Evolutionary conservation across 53 echinoderm and acorn worm species (phyloP).

Genomic region (Zoroaster sp.): DNA sequence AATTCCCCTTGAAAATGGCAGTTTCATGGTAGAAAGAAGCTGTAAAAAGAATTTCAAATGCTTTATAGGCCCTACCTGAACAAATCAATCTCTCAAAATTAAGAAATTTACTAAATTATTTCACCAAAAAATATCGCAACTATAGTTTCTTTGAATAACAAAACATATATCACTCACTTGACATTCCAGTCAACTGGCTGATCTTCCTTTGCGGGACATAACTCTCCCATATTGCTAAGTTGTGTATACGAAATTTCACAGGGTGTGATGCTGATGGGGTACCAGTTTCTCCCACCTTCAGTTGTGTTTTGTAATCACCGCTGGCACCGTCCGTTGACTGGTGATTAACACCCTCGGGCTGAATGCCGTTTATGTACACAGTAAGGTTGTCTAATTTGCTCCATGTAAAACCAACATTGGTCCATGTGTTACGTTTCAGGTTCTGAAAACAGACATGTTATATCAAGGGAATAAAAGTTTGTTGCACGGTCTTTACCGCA

Average conservation of each 20-base stretch:
- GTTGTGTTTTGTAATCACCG: background rate
- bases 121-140: no score
- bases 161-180: slow-evolving; percentile 72
- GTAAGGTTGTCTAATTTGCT: slow-evolving; percentile 54
- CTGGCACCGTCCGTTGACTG: no score
- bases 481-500: no score
- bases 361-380: slow-evolving; percentile 70
- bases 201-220: slow-evolving; percentile 57
- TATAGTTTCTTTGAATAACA: no score
- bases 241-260: slow-evolving; percentile 51
- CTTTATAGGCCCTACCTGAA: no score
- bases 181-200: slow-evolving; percentile 61
- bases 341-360: background rate
- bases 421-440: slow-evolving; percentile 57
- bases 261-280: slow-evolving; percentile 1
- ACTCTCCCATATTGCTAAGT: slow-evolving; percentile 79
- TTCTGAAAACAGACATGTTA: slow-evolving; percentile 50
- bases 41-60: no score
- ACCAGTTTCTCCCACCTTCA: background rate
- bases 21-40: no score
- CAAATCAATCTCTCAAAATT: no score
- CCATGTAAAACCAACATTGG: slow-evolving; percentile 83
- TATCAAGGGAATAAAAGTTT: no score
- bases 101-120: no score
- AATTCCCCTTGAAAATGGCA: no score